Conservation (phyloP, 2,888 invertebrate genomes). For the Melinopterus prodromus region DNA sequence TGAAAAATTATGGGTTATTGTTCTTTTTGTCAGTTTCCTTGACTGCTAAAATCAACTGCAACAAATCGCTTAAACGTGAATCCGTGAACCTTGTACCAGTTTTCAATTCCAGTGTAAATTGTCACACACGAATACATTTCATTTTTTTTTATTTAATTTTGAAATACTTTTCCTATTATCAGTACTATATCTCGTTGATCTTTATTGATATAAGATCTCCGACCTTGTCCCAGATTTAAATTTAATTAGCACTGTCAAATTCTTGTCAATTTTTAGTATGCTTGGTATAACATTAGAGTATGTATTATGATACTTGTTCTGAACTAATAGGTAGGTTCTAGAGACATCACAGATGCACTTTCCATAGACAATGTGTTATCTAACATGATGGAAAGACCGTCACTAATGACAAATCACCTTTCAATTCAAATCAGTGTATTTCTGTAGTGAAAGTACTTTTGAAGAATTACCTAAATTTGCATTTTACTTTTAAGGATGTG, state of each 20-base stretch:
- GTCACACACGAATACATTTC: not conserved
- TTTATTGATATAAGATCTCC: not conserved
- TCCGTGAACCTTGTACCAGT: not conserved
- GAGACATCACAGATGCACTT: not conserved
- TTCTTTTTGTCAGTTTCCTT: conserved; percentile 4
- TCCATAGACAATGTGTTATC: not conserved
- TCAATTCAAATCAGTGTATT: not conserved
- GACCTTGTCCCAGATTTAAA: not conserved
- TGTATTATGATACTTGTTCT: too few relatives aligned
- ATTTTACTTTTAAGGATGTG: not conserved
- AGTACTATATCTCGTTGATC: not conserved
- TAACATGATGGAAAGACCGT: not conserved
- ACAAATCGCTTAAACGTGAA: not conserved
- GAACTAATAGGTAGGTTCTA: too few relatives aligned
- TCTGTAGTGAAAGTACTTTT: not conserved
- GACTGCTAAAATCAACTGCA: not conserved
- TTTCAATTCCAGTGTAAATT: not conserved
- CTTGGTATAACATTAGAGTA: too few relatives aligned
- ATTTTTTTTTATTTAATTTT: not conserved
- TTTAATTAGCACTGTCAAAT: not conserved
- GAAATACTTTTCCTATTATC: not conserved
- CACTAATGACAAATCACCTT: not conserved
- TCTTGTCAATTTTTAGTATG: too few relatives aligned
- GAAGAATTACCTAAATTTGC: not conserved
- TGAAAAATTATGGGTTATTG: conserved; percentile 4